Evolutionary conservation across 2,888 invertebrate species (phyloP), one percentile per base, ranked within the genome.

Genomic region (Listrodromus nycthemerus): DNA sequence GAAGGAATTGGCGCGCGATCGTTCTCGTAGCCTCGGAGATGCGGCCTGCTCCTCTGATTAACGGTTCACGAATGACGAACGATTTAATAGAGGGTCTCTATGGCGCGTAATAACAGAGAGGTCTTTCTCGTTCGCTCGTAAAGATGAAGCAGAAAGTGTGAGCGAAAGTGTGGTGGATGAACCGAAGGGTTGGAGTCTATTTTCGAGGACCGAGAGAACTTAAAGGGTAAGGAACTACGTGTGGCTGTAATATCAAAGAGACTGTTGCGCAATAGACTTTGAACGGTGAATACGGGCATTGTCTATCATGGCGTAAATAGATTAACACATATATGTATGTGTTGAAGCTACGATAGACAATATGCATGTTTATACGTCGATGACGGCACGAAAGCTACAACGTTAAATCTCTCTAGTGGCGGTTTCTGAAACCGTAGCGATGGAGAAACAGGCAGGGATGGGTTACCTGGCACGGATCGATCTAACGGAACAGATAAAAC

Each of bases 31-130:
- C 78, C 41, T 63, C 67, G 58, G 55, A 75, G 67, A 78, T 65
- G 52, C 37, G 85, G 87, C 86, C 85, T 83, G 5, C 16, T 61
- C 30, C 74, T 83, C 88, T 90, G 91, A 92, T 91, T 89, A 91
- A 89, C 89, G 89, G 90, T 90, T 89, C 87, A 87, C 85, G 87
- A 88, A 90, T 87, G 89, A 91, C 88, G 89, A 89, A 90, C 90
- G 89, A 88, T 91, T 91, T 91, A 91, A 92, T 92, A 91, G 87
- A 87, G 87, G 89, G 89, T 86, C 87, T 63, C 45, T 30, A 19
- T 48, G 78, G 82, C 83, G 73, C 73, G 71, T 87, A 87, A 87
- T 87, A 87, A 85, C 84, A 81, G 83, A 78, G 76, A 52, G 78
- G 78, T 84, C 81, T 27, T 66, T 82, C 81, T 86, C 73, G 80